Conservation (phyloP, 2,888 invertebrate species). For the Ariolimax columbianus region DNA sequence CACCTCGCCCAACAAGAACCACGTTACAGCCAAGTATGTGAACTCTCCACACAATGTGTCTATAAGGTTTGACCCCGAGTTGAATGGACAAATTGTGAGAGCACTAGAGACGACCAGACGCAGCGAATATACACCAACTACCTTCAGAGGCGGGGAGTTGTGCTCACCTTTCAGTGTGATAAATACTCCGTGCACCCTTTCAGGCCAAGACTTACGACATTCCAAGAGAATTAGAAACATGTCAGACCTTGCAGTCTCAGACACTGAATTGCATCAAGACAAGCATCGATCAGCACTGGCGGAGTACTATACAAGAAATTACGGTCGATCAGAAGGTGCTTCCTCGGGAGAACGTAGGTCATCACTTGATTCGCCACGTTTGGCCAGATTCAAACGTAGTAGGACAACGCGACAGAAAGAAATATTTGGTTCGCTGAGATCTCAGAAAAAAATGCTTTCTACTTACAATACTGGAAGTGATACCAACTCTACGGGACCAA, state of each 20-base stretch:
- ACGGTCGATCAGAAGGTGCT: background rate
- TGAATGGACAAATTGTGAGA: too few species aligned
- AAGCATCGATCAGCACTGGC: background rate
- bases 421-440: background rate
- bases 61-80: background rate
- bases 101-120: background rate
- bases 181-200: background rate
- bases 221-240: background rate
- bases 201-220: background rate
- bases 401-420: background rate
- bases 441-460: background rate
- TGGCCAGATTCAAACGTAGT: background rate
- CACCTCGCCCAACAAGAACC: conserved; percentile 28
- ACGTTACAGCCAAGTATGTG: conserved; percentile 38
- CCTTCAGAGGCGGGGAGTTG: background rate
- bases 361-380: background rate
- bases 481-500: background rate
- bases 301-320: background rate
- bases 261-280: background rate
- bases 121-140: conserved; percentile 19
- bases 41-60: conserved; percentile 12
- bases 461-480: conserved; percentile 7
- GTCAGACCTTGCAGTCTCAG: background rate
- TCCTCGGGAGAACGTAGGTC: conserved; percentile 20
- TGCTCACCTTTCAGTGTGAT: background rate